Percentiles rank a stretch among this genome's conserved stretches.
These are phyloP conservation scores for Hirudo medicinalis DNA, from an alignment of 1,140 invertebrate genomes.

Conservation along the genomic window DNA sequence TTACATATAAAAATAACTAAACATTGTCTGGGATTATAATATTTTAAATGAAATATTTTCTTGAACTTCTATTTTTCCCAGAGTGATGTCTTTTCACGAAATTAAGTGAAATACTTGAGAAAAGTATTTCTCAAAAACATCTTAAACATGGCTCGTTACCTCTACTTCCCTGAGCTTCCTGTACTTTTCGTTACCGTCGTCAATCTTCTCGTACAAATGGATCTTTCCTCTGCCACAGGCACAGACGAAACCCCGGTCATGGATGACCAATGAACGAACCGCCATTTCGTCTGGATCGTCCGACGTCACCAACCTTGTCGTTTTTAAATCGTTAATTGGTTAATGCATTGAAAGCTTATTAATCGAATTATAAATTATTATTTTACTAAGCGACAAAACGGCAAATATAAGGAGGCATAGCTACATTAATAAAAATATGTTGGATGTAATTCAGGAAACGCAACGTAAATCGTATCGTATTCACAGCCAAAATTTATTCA, in stretches of 20 bases:
- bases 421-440: too few species aligned
- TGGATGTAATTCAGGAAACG: too few species aligned
- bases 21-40: too few species aligned
- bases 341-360: too few species aligned
- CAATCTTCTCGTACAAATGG: conserved; percentile 2
- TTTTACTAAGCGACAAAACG: too few species aligned
- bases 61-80: too few species aligned
- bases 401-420: too few species aligned
- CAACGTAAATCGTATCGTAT: too few species aligned
- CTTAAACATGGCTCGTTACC: neutral
- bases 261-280: neutral
- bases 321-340: too few species aligned
- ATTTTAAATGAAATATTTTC: too few species aligned
- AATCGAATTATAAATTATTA: too few species aligned
- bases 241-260: neutral
- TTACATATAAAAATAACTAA: too few species aligned
- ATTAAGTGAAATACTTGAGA: neutral
- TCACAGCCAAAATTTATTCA: neutral
- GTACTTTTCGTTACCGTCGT: conserved; percentile 2
- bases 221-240: conserved; percentile 8
- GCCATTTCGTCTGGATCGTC: conserved; percentile 3
- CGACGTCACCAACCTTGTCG: neutral
- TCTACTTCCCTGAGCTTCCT: conserved; percentile 8
- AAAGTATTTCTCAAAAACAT: neutral
- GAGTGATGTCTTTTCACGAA: neutral